A percentile compares a stretch with the other conserved stretches of the same genome.
Evolutionary conservation across 2,888 invertebrate species (phyloP).

Genomic region (Lepidochitona cinerea): DNA sequence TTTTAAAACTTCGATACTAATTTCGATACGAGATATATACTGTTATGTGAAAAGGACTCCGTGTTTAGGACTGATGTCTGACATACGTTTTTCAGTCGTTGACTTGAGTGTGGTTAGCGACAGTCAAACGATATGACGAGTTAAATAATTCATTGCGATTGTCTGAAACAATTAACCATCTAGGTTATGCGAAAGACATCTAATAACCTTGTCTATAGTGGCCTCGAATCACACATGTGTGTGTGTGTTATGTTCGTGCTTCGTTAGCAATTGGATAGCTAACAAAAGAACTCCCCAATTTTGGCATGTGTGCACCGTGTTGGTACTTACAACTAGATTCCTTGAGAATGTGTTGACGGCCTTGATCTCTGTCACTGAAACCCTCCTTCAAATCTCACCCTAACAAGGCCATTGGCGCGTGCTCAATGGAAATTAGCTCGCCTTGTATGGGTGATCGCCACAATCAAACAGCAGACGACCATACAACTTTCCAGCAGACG

Average conservation of each 20-base stretch:
- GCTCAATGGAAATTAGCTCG: neutral
- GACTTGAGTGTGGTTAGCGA: too few species aligned
- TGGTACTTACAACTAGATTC: neutral
- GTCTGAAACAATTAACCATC: neutral
- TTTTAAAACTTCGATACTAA: too few species aligned
- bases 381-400: neutral
- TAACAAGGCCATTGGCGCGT: neutral
- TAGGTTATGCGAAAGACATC: too few species aligned
- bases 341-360: neutral
- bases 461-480: neutral
- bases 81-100: too few species aligned
- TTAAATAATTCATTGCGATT: neutral
- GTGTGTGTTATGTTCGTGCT: neutral
- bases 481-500: neutral
- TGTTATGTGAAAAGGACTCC: too few species aligned
- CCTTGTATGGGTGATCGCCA: neutral
- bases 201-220: too few species aligned
- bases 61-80: too few species aligned
- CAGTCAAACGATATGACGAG: neutral
- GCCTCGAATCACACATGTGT: too few species aligned
- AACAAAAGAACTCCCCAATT: neutral
- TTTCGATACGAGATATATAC: too few species aligned
- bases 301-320: neutral
- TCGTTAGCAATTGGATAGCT: neutral
- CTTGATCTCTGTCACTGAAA: neutral